A percentile compares a stretch with the other conserved stretches of the same genome.
Conservation (phyloP, 2,113 vertebrate genomes). For the Gopherus flavomarginatus region DNA sequence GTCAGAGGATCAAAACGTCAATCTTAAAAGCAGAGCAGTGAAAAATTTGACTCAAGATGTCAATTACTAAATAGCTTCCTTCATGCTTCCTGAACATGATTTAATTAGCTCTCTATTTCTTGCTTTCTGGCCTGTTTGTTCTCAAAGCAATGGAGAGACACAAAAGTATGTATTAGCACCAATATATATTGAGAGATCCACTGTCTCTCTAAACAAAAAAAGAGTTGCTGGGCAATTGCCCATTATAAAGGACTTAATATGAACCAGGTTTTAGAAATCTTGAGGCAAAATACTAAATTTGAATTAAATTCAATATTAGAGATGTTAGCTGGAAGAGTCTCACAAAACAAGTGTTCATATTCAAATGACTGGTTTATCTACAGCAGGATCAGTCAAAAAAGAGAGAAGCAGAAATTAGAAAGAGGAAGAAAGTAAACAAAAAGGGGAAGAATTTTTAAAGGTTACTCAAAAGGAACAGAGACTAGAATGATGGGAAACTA, state of each 20-base stretch:
- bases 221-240: not conserved
- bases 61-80: fast-evolving
- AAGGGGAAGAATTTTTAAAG: not conserved
- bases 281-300: fast-evolving
- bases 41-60: fast-evolving
- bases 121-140: not conserved
- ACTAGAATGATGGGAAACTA: not conserved
- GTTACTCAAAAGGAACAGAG: not conserved
- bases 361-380: not conserved
- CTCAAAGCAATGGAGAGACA: not conserved
- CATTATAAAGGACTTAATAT: fast-evolving
- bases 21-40: too few species aligned
- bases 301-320: not conserved
- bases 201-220: not conserved
- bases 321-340: not conserved
- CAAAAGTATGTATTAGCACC: not conserved
- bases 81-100: fast-evolving
- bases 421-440: not conserved
- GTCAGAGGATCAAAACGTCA: not conserved
- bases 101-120: not conserved
- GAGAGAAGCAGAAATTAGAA: not conserved
- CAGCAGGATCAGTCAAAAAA: not conserved
- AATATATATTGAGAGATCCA: not conserved
- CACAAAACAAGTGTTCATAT: not conserved
- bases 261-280: not conserved